A percentile compares a stretch with the other conserved stretches of the same genome.
These are phyloP conservation scores for Ceratotherium simum DNA, from an alignment of 2,113 vertebrate genomes.

Conservation along the genomic window DNA sequence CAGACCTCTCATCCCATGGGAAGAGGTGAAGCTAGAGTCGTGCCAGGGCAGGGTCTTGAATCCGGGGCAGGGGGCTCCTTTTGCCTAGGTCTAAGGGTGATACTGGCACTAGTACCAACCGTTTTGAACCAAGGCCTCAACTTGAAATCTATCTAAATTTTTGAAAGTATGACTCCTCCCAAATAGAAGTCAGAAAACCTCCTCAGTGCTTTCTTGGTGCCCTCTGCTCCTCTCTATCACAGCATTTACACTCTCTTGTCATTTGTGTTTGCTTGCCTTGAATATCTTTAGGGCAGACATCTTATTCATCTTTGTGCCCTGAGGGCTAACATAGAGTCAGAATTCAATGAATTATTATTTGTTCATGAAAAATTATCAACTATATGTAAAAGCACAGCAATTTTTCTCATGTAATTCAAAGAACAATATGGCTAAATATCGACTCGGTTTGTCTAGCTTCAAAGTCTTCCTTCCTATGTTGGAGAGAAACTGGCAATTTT, in stretches of 20 bases:
- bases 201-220: neutral
- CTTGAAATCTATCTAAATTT: neutral
- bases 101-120: neutral
- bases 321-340: neutral
- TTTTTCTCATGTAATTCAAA: conserved; percentile 5
- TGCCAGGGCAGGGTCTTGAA: neutral
- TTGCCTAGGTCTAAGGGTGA: neutral
- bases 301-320: neutral
- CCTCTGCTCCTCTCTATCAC: neutral
- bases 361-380: neutral
- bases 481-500: neutral
- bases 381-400: neutral
- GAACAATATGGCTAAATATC: neutral
- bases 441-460: neutral
- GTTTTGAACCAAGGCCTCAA: neutral
- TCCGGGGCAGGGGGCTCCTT: neutral
- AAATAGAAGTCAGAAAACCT: neutral
- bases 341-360: conserved; percentile 11
- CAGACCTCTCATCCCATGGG: neutral
- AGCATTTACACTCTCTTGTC: neutral
- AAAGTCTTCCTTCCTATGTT: neutral
- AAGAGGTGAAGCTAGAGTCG: neutral
- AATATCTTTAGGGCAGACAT: neutral
- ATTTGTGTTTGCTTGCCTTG: neutral
- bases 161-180: neutral